phyloP scores from a whole-genome alignment of 1,140 invertebrate species.

The Plectus sambesii region DNA sequence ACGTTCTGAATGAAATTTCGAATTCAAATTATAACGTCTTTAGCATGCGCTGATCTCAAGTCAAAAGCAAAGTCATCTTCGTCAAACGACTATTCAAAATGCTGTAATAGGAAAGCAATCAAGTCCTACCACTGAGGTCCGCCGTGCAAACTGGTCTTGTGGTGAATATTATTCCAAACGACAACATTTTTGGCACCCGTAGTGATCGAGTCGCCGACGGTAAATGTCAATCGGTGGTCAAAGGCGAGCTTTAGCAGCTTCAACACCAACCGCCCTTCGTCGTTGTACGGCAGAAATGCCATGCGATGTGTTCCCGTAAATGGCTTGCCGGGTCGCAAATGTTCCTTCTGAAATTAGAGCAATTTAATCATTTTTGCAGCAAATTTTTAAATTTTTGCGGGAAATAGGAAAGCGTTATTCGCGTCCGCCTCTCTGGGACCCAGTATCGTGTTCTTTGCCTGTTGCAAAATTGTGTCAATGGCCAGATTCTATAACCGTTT shows the following conservation, averaged over 20 bases:
- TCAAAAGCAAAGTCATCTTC: no score
- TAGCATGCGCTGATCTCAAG: no score
- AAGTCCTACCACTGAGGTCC: slow-evolving; percentile 20
- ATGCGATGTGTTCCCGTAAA: slow-evolving; percentile 32
- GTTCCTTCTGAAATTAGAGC: no score
- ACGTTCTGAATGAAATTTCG: no score
- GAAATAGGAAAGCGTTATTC: no score
- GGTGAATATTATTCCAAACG: slow-evolving; percentile 79
- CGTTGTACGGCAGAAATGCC: slow-evolving; percentile 38
- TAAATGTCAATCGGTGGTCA: slow-evolving; percentile 69
- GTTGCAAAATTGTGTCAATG: no score
- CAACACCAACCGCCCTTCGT: slow-evolving; percentile 51
- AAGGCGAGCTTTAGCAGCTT: slow-evolving; percentile 66
- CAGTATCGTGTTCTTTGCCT: no score
- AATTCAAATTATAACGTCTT: no score
- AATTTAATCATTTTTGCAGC: no score
- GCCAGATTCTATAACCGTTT: no score
- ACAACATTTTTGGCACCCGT: slow-evolving; percentile 76
- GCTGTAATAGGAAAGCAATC: slow-evolving; percentile 7
- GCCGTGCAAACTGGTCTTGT: slow-evolving; percentile 57
- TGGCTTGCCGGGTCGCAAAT: slow-evolving; percentile 32
- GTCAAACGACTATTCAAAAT: neutral
- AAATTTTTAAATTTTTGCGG: no score
- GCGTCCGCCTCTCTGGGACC: no score
- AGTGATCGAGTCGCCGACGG: slow-evolving; percentile 70